These are phyloP conservation scores for Epinephelus malabaricus DNA, from an alignment of 2,797 vertebrate genomes.

Conservation along the genomic window DNA sequence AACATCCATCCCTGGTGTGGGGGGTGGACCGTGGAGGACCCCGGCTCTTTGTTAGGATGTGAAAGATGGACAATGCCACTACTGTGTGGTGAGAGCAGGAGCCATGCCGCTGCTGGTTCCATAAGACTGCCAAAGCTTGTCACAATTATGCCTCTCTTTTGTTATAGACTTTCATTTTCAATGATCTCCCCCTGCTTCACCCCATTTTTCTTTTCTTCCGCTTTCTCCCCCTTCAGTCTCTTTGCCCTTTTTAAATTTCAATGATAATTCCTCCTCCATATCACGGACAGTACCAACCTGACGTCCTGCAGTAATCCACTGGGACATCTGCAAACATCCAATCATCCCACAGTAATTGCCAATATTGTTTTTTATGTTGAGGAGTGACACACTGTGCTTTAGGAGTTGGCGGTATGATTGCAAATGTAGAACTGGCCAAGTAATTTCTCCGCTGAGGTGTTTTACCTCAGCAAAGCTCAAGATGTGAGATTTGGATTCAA, in stretches of 20 bases:
- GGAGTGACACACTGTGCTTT: not conserved
- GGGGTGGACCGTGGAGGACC: constrained; percentile 47
- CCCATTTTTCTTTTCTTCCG: not conserved
- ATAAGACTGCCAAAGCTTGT: constrained; percentile 54
- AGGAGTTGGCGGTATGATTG: constrained; percentile 3
- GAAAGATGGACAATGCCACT: constrained; percentile 72
- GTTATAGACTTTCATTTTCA: constrained; percentile 35
- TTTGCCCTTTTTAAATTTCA: constrained; percentile 36
- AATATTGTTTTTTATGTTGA: constrained; percentile 5
- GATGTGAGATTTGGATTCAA: not conserved
- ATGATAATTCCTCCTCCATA: constrained; percentile 23
- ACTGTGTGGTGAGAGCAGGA: constrained; percentile 67
- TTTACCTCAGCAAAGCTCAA: not conserved
- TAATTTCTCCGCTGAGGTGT: constrained; percentile 67
- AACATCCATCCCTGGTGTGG: constrained; percentile 60
- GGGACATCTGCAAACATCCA: constrained; percentile 42
- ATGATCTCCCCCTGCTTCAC: constrained; percentile 10
- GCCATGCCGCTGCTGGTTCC: constrained; percentile 49
- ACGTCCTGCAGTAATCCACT: constrained; percentile 18
- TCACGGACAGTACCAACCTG: not conserved
- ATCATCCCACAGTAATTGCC: constrained; percentile 35
- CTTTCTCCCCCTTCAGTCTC: not conserved
- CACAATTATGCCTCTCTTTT: constrained; percentile 55
- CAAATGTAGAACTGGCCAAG: constrained; percentile 16
- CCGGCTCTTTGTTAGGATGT: constrained; percentile 59